Evolutionary conservation across 2,797 vertebrate genomes (phyloP).

Genomic region (Sebastes hubbsi): DNA sequence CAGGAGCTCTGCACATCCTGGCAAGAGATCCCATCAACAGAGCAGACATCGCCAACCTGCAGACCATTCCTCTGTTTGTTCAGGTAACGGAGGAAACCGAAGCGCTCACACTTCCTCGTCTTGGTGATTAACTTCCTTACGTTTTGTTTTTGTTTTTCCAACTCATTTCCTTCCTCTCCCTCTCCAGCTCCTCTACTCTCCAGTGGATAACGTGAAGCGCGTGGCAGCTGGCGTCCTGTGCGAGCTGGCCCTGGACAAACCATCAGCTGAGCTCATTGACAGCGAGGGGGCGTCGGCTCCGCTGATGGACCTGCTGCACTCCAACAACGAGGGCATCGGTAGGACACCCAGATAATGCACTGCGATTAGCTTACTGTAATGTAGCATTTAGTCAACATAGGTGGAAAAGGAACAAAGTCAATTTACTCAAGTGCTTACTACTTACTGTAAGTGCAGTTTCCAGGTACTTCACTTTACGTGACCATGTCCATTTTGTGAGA

Average conservation of each 20-base stretch:
- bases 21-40: constrained; percentile 92
- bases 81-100: constrained; percentile 82
- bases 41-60: constrained; percentile 88
- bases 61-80: constrained; percentile 96
- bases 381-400: constrained; percentile 25
- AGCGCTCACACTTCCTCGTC: too few species aligned
- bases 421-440: constrained; percentile 24
- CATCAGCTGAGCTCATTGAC: constrained; percentile 89
- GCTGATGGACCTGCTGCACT: constrained; percentile 97
- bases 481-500: background rate
- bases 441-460: constrained; percentile 32
- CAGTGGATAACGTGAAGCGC: constrained; percentile 95
- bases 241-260: constrained; percentile 95
- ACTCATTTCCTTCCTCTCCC: background rate
- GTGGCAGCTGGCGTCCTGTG: constrained; percentile 93
- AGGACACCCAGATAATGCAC: constrained; percentile 31
- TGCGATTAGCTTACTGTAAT: constrained; percentile 18
- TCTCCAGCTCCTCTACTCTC: constrained; percentile 93
- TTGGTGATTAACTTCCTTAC: background rate
- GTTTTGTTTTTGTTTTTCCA: background rate
- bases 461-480: background rate
- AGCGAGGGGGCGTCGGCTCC: constrained; percentile 91
- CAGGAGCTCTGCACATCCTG: constrained; percentile 96
- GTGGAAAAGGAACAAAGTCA: constrained; percentile 25
- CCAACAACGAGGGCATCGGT: constrained; percentile 97